Evolutionary conservation across 2,888 invertebrate species (phyloP).

Genomic region (Didymodactylos carnosus): DNA sequence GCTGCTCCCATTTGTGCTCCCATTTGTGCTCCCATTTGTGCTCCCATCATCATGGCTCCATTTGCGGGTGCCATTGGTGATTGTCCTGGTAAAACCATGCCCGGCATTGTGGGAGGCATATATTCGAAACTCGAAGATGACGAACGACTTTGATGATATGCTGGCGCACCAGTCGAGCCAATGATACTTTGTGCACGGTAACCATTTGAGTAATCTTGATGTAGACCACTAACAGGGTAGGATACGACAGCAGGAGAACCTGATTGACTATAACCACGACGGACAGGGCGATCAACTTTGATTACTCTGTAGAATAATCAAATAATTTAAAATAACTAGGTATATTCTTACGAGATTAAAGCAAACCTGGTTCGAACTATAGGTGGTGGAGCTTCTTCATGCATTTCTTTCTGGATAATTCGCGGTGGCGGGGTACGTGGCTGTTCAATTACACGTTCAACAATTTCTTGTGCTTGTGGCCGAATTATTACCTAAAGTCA

Average conservation of each 20-base stretch:
- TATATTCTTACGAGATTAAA: too few species aligned
- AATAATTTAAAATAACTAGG: not conserved
- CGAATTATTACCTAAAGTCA: slow-evolving; percentile 11
- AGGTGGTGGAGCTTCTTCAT: slow-evolving; percentile 14
- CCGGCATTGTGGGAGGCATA: not conserved
- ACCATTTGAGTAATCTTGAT: not conserved
- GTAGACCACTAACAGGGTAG: not conserved
- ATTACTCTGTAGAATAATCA: not conserved
- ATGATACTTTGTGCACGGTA: not conserved
- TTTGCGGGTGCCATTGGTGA: not conserved
- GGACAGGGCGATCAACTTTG: slow-evolving; percentile 8
- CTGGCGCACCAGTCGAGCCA: not conserved
- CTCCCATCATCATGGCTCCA: not conserved
- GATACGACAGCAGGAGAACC: not conserved
- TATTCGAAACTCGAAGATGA: not conserved
- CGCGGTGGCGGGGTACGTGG: slow-evolving; percentile 14
- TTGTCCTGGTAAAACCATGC: not conserved
- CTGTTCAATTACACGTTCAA: slow-evolving; percentile 14
- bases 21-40: not conserved
- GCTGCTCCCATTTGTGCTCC: not conserved
- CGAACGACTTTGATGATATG: not conserved
- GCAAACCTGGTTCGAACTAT: slow-evolving; percentile 11
- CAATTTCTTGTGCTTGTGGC: slow-evolving; percentile 12
- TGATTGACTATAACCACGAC: not conserved
- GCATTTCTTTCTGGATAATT: slow-evolving; percentile 13